Evolutionary conservation across 2,888 invertebrate genomes (phyloP), one percentile per base, ranked within the genome.

Genomic region (Rhabditoides inermis): DNA sequence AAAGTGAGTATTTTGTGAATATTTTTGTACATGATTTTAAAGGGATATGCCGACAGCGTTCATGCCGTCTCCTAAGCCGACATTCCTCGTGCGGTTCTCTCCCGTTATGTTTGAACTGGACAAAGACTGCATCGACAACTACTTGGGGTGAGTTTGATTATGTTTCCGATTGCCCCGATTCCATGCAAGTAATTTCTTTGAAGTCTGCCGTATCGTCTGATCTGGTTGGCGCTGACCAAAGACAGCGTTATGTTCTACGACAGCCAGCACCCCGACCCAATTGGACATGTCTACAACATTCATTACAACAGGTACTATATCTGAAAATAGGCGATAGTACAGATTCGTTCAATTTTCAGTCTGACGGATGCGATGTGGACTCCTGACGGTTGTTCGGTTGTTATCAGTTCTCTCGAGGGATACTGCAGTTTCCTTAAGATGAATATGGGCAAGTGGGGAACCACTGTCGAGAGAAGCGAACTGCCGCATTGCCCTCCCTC

Each of bases 161-260:
- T 12, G 18, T 53, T 10, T 30, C 15, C 32, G 32, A 32, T 7
- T 32, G 15, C 32, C 15, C 10, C 3, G 20, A 18, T 36, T 4
- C 36, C 20, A 36, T 18, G 10, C 12, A 32, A 41, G 25, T 15
- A 10, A 35, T n/a, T 32, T 41, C 28, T 54, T 69, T 48, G 36
- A n/a, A 75, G 83, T 12, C 77, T 87, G 39, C 85, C 85, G 0
- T 87, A 86, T 76, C 83, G 94, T 55, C 83, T 88, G 81, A 81
- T 98, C 52, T 88, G 91, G 77, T 94, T 94, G 0, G 85, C 94
- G 15, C 90, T 88, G 22, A 90, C 92, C 1, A 85, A 86, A 66
- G 86, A 86, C 68, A 72, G 78, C 1, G 84, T 98, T 30, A 81
- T 88, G 52, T 79, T 91, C 37, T 90, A 88, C 75, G 90, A 91